Conservation (phyloP, 2,888 invertebrate genomes). For the Ormyrus pomaceus region DNA sequence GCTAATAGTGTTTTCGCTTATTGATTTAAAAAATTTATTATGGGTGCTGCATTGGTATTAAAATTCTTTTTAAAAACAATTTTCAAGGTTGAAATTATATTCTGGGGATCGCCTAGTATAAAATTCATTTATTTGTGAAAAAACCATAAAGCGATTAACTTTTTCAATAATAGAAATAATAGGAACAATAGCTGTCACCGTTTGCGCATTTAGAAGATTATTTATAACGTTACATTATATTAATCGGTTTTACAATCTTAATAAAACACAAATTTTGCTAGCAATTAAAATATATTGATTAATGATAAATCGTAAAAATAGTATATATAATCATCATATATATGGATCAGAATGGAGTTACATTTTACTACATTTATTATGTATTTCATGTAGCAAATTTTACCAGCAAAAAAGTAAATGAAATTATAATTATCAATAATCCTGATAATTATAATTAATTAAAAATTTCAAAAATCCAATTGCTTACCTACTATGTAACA, state of each 20-base stretch:
- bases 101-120: no score
- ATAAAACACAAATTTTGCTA: no score
- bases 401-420: no score
- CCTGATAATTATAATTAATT: not conserved
- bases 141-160: not conserved
- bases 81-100: no score
- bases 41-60: no score
- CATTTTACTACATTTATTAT: not conserved
- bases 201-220: constrained; percentile 13
- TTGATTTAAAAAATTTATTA: not conserved
- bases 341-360: constrained; percentile 17
- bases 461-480: constrained; percentile 6
- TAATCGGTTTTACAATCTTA: not conserved
- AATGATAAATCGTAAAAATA: not conserved
- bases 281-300: no score
- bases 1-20: not conserved
- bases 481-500: constrained; percentile 33
- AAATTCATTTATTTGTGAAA: no score
- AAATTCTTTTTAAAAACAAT: no score
- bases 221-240: constrained; percentile 14
- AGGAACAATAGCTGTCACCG: constrained; percentile 30
- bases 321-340: not conserved
- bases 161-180: constrained; percentile 18
- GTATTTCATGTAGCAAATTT: no score
- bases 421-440: not conserved